Evolutionary conservation across 1,140 invertebrate genomes (phyloP), one percentile per base, ranked within the genome.

Genomic region (Pseudomyrmex cubaensis): DNA sequence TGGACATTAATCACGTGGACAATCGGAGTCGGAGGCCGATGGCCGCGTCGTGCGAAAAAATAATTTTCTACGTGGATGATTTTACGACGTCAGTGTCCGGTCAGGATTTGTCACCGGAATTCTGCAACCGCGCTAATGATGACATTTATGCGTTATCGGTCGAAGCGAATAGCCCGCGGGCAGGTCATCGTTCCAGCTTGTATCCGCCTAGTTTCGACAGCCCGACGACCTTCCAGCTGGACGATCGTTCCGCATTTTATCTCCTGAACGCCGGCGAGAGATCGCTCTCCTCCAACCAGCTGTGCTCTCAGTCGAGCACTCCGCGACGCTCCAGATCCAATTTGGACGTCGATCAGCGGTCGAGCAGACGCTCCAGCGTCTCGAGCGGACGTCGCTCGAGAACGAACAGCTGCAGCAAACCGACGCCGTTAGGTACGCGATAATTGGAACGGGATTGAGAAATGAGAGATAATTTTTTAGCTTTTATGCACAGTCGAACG

Each of bases 391-490:
- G 35, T 80, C 90, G 90, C 64, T 92, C 93, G 25, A 90, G 91
- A 44, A 70, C 92, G 20, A 93, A 93, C 83, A 93, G 90, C 85
- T 92, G 85, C 83, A 86, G 87, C 82, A 90, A 90, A 69, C 88
- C 89, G 59, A 94, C 93, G n/a, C 91, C 93, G 50, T 72, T 94
- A 90, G 93, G 93, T 94, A 91, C 84, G 85, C 61, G 69, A 87
- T 82, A 83, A 82, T 85, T 77, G 67, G 22, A 59, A 76, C 50
- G 72, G 54, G 56, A 35, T 12, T 44, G 35, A 63, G 8, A 12
- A 46, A 69, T 48, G 12, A 10, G 12, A 57, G 20, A 70, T 17
- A 50, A 78, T 70, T 15, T 17, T 66, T 1, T 54, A 56, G 15
- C 54, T 15, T 1, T 56, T 52, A 35, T 35, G 5, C 12, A 7